Conservation (phyloP, 2,888 invertebrate species). For the Thecocarcelia acutangulata region DNA sequence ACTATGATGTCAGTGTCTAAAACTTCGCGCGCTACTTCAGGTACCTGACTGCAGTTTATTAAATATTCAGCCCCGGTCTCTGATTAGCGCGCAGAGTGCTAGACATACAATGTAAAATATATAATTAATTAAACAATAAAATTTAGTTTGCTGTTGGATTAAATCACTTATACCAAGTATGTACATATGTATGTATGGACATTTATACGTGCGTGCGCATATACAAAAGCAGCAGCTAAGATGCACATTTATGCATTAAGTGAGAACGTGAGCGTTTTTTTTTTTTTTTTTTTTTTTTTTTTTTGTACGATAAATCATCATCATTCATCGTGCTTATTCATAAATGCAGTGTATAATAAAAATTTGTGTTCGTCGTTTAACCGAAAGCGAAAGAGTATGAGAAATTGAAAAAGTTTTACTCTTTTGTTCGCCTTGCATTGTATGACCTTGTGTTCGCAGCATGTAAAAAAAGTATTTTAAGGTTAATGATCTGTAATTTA, state of each 20-base stretch:
- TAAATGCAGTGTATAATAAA: slow-evolving; percentile 27
- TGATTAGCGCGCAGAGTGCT: slow-evolving; percentile 91
- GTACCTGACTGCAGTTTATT: slow-evolving; percentile 93
- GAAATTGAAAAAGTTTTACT: slow-evolving; percentile 22
- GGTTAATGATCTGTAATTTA: slow-evolving; percentile 79
- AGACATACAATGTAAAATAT: slow-evolving; percentile 62
- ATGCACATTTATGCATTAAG: slow-evolving; percentile 1
- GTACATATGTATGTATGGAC: background rate
- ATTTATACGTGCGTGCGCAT: background rate
- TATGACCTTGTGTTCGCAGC: slow-evolving; percentile 80
- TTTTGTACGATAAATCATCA: slow-evolving; percentile 11
- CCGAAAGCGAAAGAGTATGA: slow-evolving; percentile 28
- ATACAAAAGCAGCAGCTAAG: background rate
- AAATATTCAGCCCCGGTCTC: slow-evolving; percentile 89
- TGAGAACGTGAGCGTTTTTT: slow-evolving; percentile 1
- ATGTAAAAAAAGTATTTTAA: slow-evolving; percentile 76
- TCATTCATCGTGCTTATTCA: slow-evolving; percentile 6
- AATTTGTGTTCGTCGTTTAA: slow-evolving; percentile 16
- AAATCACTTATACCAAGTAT: slow-evolving; percentile 22
- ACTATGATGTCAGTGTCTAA: slow-evolving; percentile 78
- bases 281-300: too few species aligned
- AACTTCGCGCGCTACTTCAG: slow-evolving; percentile 99
- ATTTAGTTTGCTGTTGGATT: slow-evolving; percentile 37
- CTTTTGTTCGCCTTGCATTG: slow-evolving; percentile 64
- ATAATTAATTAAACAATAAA: slow-evolving; percentile 20